These are phyloP conservation scores for Sinocyclocheilus anshuiensis DNA, from an alignment of 2,113 vertebrate genomes.

Conservation along the genomic window DNA sequence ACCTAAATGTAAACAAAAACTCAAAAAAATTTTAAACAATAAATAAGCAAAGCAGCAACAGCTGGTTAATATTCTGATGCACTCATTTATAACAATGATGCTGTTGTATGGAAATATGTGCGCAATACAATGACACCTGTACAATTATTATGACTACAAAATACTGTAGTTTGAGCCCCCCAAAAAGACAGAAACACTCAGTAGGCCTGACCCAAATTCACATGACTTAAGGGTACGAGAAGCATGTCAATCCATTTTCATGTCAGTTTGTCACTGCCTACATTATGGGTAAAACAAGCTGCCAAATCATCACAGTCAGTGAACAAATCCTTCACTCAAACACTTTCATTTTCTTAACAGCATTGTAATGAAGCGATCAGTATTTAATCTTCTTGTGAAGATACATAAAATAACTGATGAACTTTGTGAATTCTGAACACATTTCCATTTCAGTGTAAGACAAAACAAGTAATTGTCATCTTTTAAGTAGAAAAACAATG, in stretches of 20 bases:
- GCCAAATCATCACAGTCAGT: slow-evolving; percentile 9
- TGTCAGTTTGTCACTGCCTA: slow-evolving; percentile 27
- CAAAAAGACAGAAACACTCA: slow-evolving; percentile 2
- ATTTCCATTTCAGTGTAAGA: not conserved
- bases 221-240: slow-evolving; percentile 33
- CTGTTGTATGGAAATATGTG: not conserved
- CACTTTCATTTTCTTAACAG: slow-evolving; percentile 26
- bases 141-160: slow-evolving; percentile 8
- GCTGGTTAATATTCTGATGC: not conserved
- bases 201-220: slow-evolving; percentile 41
- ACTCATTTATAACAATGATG: not conserved
- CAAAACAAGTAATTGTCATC: not conserved
- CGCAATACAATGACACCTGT: not conserved
- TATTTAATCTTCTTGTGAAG: not conserved
- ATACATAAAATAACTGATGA: not conserved
- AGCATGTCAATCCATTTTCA: slow-evolving; percentile 17
- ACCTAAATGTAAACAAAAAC: not conserved
- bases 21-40: not conserved
- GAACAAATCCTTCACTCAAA: slow-evolving; percentile 20
- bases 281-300: slow-evolving; percentile 35
- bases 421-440: not conserved
- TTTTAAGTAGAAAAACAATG: not conserved
- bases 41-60: not conserved
- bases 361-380: slow-evolving; percentile 1
- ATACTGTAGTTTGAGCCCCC: not conserved